Conservation (phyloP, 2,888 invertebrate species). For the Synanthedon tipuliformis region DNA sequence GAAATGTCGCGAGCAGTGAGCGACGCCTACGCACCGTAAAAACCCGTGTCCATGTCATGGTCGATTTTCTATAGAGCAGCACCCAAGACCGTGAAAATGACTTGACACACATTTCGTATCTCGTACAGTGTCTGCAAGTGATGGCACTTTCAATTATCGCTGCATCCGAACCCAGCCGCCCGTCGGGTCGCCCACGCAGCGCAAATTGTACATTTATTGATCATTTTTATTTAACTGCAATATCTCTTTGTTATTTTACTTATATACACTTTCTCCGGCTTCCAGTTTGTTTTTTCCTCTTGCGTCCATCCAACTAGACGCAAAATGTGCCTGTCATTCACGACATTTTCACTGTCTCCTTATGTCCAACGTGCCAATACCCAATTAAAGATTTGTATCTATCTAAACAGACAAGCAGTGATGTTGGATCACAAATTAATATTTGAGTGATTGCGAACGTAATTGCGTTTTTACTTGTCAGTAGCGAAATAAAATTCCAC, state of each 20-base stretch:
- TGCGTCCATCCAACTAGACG: conserved; percentile 30
- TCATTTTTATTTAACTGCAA: conserved; percentile 41
- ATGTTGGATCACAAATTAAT: conserved; percentile 45
- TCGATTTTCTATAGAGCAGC: conserved; percentile 38
- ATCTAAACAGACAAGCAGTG: conserved; percentile 33
- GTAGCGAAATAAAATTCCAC: not conserved
- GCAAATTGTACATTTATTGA: conserved; percentile 29
- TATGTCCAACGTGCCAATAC: conserved; percentile 37
- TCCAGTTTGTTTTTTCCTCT: conserved; percentile 30
- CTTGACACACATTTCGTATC: conserved; percentile 58
- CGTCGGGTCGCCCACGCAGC: conserved; percentile 37
- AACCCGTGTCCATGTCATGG: conserved; percentile 38
- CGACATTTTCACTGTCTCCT: conserved; percentile 43
- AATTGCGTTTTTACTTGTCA: conserved; percentile 30
- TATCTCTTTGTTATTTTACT: conserved; percentile 40
- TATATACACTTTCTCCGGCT: conserved; percentile 53
- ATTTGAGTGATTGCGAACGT: conserved; percentile 25
- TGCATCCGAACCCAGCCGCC: conserved; percentile 23
- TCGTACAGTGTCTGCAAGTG: conserved; percentile 46
- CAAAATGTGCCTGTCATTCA: conserved; percentile 53
- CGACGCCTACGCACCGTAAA: conserved; percentile 21
- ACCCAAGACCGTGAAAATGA: conserved; percentile 54
- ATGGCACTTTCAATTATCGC: conserved; percentile 64
- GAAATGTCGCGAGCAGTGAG: conserved; percentile 3
- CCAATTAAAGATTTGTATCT: conserved; percentile 48